A percentile compares a stretch with the other conserved stretches of the same genome.
Evolutionary conservation across 2,888 invertebrate genomes (phyloP).

Genomic region (Urechis unicinctus): DNA sequence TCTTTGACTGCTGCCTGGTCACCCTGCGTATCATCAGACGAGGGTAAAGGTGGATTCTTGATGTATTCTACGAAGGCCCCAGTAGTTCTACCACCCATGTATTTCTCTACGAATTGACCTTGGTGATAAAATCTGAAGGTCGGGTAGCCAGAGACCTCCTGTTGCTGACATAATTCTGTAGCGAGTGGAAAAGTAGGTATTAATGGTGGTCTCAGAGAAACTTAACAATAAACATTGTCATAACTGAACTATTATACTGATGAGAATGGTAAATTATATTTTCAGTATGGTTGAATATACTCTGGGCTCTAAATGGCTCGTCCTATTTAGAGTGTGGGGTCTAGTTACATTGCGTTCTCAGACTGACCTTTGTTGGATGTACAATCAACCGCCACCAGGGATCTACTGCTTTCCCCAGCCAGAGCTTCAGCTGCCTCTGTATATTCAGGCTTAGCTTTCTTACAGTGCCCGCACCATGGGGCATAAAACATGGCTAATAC

Average conservation of each 20-base stretch:
- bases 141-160: conserved; percentile 76
- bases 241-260: no score
- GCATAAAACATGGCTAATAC: conserved; percentile 86
- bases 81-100: conserved; percentile 58
- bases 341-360: neutral
- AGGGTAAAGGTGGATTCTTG: neutral
- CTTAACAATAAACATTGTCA: no score
- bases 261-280: neutral
- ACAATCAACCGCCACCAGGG: conserved; percentile 78
- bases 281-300: no score
- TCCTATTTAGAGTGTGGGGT: no score
- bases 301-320: no score
- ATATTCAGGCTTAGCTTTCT: conserved; percentile 77
- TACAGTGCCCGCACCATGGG: conserved; percentile 88
- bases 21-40: no score
- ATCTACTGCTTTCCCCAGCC: conserved; percentile 65
- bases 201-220: no score
- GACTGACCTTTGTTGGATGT: conserved; percentile 28
- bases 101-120: conserved; percentile 62
- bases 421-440: conserved; percentile 68
- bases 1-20: no score
- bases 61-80: neutral
- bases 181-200: conserved; percentile 1
- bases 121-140: conserved; percentile 80
- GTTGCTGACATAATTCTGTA: conserved; percentile 57